Base-by-base conservation (phyloP, 2,888 invertebrate species). In the Sarcophaga variegata region DNA sequence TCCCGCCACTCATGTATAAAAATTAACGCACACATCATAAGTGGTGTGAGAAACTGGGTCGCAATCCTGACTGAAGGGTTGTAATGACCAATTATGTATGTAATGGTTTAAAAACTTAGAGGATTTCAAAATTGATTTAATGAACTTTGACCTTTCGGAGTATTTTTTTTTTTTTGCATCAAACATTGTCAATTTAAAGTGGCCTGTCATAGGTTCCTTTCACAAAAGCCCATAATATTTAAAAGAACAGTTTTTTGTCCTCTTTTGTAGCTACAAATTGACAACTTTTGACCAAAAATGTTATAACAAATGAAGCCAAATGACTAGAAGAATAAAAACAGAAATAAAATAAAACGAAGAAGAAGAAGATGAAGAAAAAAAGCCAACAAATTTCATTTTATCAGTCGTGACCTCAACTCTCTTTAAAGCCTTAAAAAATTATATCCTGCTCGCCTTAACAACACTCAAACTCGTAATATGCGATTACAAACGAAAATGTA, bases 331-430 rank as follows among this genome's bases (percentile, higher is more conserved):
- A 47, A 63, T 5, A 66, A 2, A 8, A 22, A 22, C 22, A 22
- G 22, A 22, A 22, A 22, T 22, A 22, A 22, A 22, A 22, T 22
- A 22, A 22, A 22, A 22, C 22, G 22, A 22, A 22, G 22, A 22
- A 22, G 22, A 22, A 10, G 37, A 37, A 2, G 8, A 37, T 2
- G 8, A 37, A 37, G 6, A 27, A 37, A 2, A 37, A 10, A 37
- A 4, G 59, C 47, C 17, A n/a, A 75, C 66, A 66, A 66, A 74
- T 47, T 70, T 80, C 59, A 14, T 63, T 81, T 78, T 84, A 87
- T 81, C 87, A 82, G 84, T 82, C 84, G 87, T 87, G 87, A 87
- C 87, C 87, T 82, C 84, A 81, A 79, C 79, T 82, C 37, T 37
- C 37, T 37, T 37, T 37, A 37, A 37, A 37, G 10, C 37, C 37